Evolutionary conservation across 2,113 vertebrate genomes (phyloP), one percentile per base, ranked within the genome.

Genomic region (Capreolus pygargus): DNA sequence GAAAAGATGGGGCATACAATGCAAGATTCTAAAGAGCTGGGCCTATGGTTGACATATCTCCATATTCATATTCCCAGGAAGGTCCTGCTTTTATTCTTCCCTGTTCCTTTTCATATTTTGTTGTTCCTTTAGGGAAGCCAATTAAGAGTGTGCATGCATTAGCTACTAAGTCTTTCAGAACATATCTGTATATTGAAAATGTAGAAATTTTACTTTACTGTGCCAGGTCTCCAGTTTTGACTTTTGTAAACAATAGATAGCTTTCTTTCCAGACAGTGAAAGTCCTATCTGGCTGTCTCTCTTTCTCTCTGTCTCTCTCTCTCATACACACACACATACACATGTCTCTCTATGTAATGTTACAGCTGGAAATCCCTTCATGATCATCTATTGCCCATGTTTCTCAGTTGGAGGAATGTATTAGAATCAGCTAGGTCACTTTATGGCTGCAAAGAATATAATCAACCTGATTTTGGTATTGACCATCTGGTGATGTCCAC

Each of bases 41-140:
- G 23, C 4, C 43, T 74, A 10, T 82, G 58, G 94, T 19, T 61
- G 28, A 58, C 7, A 10, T 30, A 74, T 95, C 39, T 87, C 39
- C 74, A 52, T 92, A 82, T 85, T 82, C 12, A 57, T 43, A 17
- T 11, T 55, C n/a, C 10, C 30, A 74, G 87, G 60, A 91, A 85
- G 17, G 27, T 11, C 25, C 47, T 91, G 27, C 4, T n/a, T 84
- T 70, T 83, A n/a, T 91, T 96, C 9, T 60, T 3, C 25, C n/a
- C 28, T 19, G 11, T 47, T 86, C 78, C 10, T 54, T 84, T 86
- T 85, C 30, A 36, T 74, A 76, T 92, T 86, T 86, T 85, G 50
- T 39, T 88, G 57, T 54, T 94, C 89, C 21, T 84, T 79, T 79
- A 39, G 28, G 17, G 95, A 96, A 96, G 55, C 17, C 54, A 95